phyloP scores from a whole-genome alignment of 1,140 invertebrate genomes.

The Macrotrachela quadricornifera region DNA sequence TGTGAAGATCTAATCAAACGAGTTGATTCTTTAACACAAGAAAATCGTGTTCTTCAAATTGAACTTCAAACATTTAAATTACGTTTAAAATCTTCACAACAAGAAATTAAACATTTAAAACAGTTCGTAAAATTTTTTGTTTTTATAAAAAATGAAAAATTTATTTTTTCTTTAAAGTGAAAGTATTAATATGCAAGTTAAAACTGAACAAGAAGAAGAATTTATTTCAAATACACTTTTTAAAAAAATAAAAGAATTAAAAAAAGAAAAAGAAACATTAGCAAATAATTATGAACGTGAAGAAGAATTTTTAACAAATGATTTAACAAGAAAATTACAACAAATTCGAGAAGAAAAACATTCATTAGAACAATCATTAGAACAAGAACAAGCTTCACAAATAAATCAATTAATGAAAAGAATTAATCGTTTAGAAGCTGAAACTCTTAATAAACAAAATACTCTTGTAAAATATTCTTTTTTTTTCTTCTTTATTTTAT shows the following conservation, averaged over 20 bases:
- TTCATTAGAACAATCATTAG: slow-evolving; percentile 73
- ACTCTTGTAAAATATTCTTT: slow-evolving; percentile 37
- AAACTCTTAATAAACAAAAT: slow-evolving; percentile 68
- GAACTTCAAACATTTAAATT: slow-evolving; percentile 87
- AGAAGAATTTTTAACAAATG: slow-evolving; percentile 96
- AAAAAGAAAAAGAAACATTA: slow-evolving; percentile 90
- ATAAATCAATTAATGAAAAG: slow-evolving; percentile 92
- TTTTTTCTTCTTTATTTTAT: too few relatives aligned
- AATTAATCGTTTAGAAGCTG: slow-evolving; percentile 87
- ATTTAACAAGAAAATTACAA: slow-evolving; percentile 78
- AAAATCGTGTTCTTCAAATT: slow-evolving; percentile 84
- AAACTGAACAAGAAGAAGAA: slow-evolving; percentile 59
- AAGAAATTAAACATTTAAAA: slow-evolving; percentile 65
- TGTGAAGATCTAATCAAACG: slow-evolving; percentile 67
- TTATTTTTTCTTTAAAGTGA: too few relatives aligned
- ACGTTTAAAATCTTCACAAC: slow-evolving; percentile 73
- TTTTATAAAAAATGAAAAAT: too few relatives aligned
- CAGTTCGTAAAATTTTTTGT: slow-evolving; percentile 1
- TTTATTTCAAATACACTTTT: slow-evolving; percentile 90
- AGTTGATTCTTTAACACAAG: slow-evolving; percentile 82
- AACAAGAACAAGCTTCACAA: slow-evolving; percentile 89
- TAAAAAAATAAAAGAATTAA: slow-evolving; percentile 90
- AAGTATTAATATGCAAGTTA: not conserved
- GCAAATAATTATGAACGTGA: slow-evolving; percentile 96
- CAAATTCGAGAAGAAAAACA: slow-evolving; percentile 68